Base-by-base conservation (phyloP, 2,797 vertebrate species). In the Ptychobarbus kaznakovi region DNA sequence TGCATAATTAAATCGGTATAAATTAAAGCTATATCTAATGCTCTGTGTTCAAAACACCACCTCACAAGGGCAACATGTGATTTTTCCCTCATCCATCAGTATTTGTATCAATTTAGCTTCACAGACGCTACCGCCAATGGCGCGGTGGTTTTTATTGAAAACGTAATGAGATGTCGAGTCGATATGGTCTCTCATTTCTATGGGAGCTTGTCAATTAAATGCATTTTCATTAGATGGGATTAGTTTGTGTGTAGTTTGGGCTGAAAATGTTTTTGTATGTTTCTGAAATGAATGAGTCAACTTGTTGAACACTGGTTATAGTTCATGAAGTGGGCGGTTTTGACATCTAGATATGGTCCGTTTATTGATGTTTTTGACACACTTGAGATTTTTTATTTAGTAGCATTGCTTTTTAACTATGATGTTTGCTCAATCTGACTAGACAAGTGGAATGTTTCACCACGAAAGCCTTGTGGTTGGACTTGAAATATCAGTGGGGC, bases 1-100 rank as follows among this genome's bases (percentile, higher is more conserved):
- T 79, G 63, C 70, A 44, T 89, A 85, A 91, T 91, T 88, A 87
- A 88, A 90, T 73, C 16, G 51, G 56, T 68, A 35, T 81, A 49
- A 84, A 46, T 80, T 58, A 75, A 86, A 70, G 51, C 53, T 79
- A 35, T 28, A 32, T 56, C 66, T 86, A 80, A 74, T 80, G 68
- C 53, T 80, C 66, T 87, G 81, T 80, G 72, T 87, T 85, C 35
- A 46, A 84, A 85, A 42, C 32, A 58, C 61, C 53, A 70, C 70
- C 73, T 87, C 58, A 46, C 42, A 79, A 84, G 80, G 82, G 56
- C 42, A 53, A 69, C 82, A 80, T 18, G 61, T 40, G 40, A 1
- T 51, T 75, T 74, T 68, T 32, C 68, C 68, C 74, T 80, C 51
- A 85, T 82, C 80, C 22, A 20, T 85, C 77, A 63, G 79, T 16